A percentile compares a stretch with the other conserved stretches of the same genome.
phyloP scores from a whole-genome alignment of 1,140 invertebrate genomes.

The Drosophila rufa region DNA sequence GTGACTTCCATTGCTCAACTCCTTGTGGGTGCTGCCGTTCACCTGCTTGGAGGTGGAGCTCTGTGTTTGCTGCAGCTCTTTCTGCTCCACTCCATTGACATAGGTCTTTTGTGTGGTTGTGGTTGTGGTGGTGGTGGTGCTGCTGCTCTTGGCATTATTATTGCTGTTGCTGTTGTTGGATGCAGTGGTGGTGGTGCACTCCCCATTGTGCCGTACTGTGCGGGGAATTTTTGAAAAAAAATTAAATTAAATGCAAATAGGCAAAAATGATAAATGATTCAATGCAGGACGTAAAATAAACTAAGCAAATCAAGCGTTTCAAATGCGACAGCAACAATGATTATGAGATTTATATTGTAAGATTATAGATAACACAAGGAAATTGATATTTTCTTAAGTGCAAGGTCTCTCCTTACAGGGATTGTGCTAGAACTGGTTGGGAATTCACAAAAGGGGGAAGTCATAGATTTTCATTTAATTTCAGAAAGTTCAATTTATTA shows the following conservation, averaged over 20 bases:
- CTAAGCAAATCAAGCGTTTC: slow-evolving; percentile 1
- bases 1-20: slow-evolving; percentile 29
- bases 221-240: not conserved
- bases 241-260: not conserved
- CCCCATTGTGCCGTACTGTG: slow-evolving; percentile 62
- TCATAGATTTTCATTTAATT: no score
- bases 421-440: no score
- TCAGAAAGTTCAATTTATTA: no score
- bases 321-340: not conserved
- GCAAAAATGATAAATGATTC: not conserved
- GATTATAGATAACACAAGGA: not conserved
- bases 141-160: slow-evolving; percentile 8
- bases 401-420: no score
- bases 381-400: no score
- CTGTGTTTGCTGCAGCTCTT: slow-evolving; percentile 5
- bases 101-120: slow-evolving; percentile 42
- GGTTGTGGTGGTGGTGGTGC: slow-evolving; percentile 26
- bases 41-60: slow-evolving; percentile 25
- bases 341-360: not conserved
- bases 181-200: slow-evolving; percentile 42
- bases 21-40: slow-evolving; percentile 33
- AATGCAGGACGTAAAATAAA: not conserved
- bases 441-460: no score
- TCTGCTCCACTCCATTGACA: slow-evolving; percentile 39
- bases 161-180: slow-evolving; percentile 10